A percentile compares a stretch with the other conserved stretches of the same genome.
Conservation (phyloP, 2,797 vertebrate species). For the Neosilurus hyrtlii region DNA sequence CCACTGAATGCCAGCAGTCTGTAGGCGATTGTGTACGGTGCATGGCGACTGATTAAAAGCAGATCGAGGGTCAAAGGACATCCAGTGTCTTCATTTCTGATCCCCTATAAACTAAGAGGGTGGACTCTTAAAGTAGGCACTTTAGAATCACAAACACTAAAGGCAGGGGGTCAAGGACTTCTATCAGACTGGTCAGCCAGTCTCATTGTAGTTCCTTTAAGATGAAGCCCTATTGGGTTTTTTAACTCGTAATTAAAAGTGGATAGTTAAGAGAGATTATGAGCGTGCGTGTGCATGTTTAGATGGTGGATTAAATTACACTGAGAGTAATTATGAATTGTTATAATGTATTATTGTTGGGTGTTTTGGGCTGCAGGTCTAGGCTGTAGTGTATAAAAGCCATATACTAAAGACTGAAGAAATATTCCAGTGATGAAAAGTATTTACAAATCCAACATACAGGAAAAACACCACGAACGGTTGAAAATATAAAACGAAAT, state of each 20-base stretch:
- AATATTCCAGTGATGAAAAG: no score
- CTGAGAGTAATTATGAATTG: not conserved
- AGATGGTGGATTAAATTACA: not conserved
- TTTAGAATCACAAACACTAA: slow-evolving; percentile 46
- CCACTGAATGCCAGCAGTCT: not conserved
- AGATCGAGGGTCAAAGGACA: slow-evolving; percentile 47
- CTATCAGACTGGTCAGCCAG: not conserved
- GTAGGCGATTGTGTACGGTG: not conserved
- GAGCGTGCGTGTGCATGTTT: not conserved
- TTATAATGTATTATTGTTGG: not conserved
- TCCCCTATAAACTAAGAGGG: slow-evolving; percentile 49
- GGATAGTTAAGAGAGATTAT: not conserved
- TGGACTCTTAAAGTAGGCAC: slow-evolving; percentile 52
- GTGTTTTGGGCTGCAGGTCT: not conserved
- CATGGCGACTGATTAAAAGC: slow-evolving; percentile 25
- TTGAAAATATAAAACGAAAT: not conserved
- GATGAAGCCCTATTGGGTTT: not conserved
- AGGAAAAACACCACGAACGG: not conserved
- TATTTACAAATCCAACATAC: not conserved
- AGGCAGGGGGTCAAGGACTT: slow-evolving; percentile 53
- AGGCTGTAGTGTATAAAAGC: not conserved
- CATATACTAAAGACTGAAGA: not conserved
- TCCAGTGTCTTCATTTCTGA: slow-evolving; percentile 51
- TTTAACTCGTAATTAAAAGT: not conserved
- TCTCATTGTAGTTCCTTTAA: not conserved